Conservation (phyloP, 2,113 vertebrate species). For the Calyptomena viridis region DNA sequence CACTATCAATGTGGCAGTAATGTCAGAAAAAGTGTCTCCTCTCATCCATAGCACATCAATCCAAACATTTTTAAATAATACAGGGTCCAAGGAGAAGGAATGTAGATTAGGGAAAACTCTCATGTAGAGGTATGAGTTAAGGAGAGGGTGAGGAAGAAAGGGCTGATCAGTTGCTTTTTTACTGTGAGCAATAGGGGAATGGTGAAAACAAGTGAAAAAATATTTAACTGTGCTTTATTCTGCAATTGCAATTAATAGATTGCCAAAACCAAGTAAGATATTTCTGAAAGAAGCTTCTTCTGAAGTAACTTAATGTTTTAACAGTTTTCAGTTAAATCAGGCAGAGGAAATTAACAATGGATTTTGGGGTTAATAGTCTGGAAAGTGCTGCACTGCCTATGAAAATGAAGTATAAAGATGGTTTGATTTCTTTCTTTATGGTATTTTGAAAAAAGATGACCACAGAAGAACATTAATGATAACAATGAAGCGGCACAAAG, state of each 20-base stretch:
- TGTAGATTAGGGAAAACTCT: neutral
- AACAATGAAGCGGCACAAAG: neutral
- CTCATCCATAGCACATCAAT: neutral
- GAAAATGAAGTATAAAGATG: slow-evolving; percentile 41
- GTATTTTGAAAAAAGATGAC: slow-evolving; percentile 10
- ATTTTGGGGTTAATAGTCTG: slow-evolving; percentile 22
- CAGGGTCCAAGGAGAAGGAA: neutral
- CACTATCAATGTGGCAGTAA: neutral
- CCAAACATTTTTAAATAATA: neutral
- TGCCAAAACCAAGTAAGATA: neutral
- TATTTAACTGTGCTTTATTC: neutral
- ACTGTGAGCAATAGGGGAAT: neutral
- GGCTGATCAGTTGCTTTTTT: neutral
- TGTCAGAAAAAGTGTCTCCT: neutral
- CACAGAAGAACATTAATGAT: neutral
- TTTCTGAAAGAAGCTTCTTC: slow-evolving; percentile 1
- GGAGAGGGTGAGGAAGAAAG: neutral
- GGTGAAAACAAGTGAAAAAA: neutral
- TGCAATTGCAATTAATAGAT: neutral
- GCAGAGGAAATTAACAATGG: slow-evolving; percentile 19
- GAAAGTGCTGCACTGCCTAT: neutral
- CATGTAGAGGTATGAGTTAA: neutral
- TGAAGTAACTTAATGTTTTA: slow-evolving; percentile 9
- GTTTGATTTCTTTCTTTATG: neutral
- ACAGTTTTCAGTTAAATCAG: slow-evolving; percentile 37